Evolutionary conservation across 2,113 vertebrate genomes (phyloP).

Genomic region (Sphaerodactylus townsendi): DNA sequence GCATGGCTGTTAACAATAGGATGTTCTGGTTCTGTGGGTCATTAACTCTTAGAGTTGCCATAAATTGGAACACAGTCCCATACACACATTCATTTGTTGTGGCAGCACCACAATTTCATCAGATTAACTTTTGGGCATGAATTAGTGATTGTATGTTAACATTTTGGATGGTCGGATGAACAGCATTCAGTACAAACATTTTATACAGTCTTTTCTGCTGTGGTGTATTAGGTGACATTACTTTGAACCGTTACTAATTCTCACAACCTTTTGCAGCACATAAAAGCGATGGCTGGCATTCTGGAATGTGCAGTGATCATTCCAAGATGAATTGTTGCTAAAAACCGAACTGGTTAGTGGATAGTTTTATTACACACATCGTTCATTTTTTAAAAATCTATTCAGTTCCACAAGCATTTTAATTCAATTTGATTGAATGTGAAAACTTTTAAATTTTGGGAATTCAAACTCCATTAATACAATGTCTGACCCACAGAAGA

Average conservation of each 20-base stretch:
- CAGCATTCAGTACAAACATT: not conserved
- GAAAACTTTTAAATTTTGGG: not conserved
- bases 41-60: too few relatives aligned
- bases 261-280: not conserved
- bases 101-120: not conserved
- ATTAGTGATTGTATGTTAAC: not conserved
- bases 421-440: not conserved
- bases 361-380: not conserved
- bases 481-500: not conserved
- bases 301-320: not conserved
- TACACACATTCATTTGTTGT: not conserved
- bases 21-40: too few relatives aligned
- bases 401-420: not conserved
- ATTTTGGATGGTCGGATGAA: not conserved
- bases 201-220: not conserved
- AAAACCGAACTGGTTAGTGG: not conserved
- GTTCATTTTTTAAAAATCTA: not conserved
- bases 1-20: too few relatives aligned
- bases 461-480: too few relatives aligned
- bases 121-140: not conserved
- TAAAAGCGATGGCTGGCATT: not conserved
- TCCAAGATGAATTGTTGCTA: not conserved
- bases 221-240: too few relatives aligned
- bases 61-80: too few relatives aligned
- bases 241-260: not conserved